A percentile compares a stretch with the other conserved stretches of the same genome.
Conservation (phyloP, 2,113 vertebrate genomes). For the Macquaria australasica region DNA sequence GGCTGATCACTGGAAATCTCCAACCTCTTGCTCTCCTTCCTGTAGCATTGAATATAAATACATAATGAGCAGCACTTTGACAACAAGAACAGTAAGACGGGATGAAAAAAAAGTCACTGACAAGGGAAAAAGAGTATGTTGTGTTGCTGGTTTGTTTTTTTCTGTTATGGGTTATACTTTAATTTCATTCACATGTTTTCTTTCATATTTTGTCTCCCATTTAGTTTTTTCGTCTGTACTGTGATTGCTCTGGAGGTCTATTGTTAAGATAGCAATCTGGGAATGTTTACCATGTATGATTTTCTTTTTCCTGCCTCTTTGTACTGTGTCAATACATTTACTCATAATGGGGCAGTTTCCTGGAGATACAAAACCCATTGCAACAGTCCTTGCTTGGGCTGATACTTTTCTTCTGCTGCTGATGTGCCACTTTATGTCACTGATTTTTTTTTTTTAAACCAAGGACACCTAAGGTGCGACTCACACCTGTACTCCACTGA, state of each 20-base stretch:
- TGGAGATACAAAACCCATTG: constrained; percentile 61
- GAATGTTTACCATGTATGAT: constrained; percentile 74
- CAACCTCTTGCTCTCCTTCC: constrained; percentile 22
- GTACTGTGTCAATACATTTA: constrained; percentile 72
- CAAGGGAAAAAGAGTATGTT: not conserved
- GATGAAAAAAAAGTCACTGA: not conserved
- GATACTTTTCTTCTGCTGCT: constrained; percentile 11
- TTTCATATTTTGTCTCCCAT: constrained; percentile 51
- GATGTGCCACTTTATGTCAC: too few species aligned
- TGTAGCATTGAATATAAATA: constrained; percentile 22
- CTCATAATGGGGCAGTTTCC: constrained; percentile 71
- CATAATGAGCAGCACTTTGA: constrained; percentile 15
- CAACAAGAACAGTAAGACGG: constrained; percentile 3
- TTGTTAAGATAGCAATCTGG: constrained; percentile 73
- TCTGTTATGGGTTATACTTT: constrained; percentile 51
- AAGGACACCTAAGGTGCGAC: not conserved
- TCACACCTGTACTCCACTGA: not conserved
- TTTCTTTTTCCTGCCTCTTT: constrained; percentile 53
- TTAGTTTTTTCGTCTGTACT: constrained; percentile 43
- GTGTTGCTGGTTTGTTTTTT: constrained; percentile 33
- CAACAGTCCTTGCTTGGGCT: constrained; percentile 39
- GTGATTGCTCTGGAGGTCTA: constrained; percentile 54
- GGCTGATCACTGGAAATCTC: constrained; percentile 51
- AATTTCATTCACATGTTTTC: constrained; percentile 64
- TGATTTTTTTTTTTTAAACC: not conserved